Percentiles rank a stretch among this genome's conserved stretches.
Conservation (phyloP, 30 jellyfish, hydroid and myxozoan species). For the Cassiopea xamachana region DNA sequence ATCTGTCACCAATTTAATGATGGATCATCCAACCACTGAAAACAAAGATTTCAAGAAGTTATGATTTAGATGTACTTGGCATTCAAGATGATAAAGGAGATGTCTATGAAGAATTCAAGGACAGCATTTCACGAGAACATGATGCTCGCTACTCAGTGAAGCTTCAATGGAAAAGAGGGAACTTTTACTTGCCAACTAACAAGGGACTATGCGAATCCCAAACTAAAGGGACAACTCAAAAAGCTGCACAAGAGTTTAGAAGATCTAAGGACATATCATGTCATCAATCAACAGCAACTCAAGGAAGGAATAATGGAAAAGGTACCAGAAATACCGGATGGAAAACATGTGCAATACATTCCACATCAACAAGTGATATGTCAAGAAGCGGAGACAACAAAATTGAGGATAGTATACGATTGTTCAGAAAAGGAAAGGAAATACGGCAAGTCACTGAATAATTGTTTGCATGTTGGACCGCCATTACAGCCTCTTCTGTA, state of each 20-base stretch:
- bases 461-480: slow-evolving; percentile 42
- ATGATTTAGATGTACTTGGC: neutral
- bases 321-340: neutral
- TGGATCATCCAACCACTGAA: neutral
- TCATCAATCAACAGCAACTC: neutral
- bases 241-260: neutral
- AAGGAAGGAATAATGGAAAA: neutral
- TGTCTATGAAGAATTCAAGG: neutral
- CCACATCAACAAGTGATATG: neutral
- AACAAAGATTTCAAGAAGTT: neutral
- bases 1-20: neutral
- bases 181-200: neutral
- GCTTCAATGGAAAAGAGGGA: neutral
- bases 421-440: slow-evolving; percentile 27
- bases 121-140: neutral
- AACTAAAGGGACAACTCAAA: neutral
- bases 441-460: slow-evolving; percentile 54
- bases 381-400: neutral
- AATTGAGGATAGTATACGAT: slow-evolving; percentile 45
- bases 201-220: neutral
- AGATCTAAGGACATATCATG: neutral
- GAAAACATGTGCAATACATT: neutral
- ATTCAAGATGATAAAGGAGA: neutral
- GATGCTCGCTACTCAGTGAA: neutral
- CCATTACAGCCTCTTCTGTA: slow-evolving; percentile 51